phyloP scores from a whole-genome alignment of 1,140 invertebrate genomes.

The Drosophila kohkoa region DNA sequence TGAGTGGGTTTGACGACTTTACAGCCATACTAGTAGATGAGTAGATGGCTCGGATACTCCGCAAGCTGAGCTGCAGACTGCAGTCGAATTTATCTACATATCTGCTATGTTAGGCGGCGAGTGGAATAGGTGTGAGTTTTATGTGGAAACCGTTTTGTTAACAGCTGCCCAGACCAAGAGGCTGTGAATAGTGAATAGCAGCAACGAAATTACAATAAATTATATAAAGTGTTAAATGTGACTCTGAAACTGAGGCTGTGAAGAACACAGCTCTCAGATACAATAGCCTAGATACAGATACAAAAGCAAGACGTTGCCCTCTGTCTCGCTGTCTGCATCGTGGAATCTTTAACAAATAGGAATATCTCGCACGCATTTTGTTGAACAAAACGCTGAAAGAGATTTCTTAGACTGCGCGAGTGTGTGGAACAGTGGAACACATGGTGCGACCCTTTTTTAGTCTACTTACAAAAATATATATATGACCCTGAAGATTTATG shows the following conservation, averaged over 20 bases:
- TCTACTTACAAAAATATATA: constrained; percentile 53
- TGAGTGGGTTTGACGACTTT: constrained; percentile 75
- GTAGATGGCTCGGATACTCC: constrained; percentile 21
- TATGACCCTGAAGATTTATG: constrained; percentile 70
- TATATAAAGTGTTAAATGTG: constrained; percentile 81
- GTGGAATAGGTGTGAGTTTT: constrained; percentile 74
- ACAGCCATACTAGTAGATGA: constrained; percentile 20
- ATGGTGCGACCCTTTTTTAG: constrained; percentile 40
- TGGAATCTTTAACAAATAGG: constrained; percentile 16
- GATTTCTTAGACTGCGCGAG: constrained; percentile 26
- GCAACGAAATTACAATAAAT: constrained; percentile 75
- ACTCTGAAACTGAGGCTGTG: constrained; percentile 29
- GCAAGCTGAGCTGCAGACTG: constrained; percentile 5
- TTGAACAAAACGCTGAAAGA: constrained; percentile 62
- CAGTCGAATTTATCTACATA: constrained; percentile 28
- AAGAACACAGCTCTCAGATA: constrained; percentile 25
- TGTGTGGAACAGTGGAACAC: constrained; percentile 9
- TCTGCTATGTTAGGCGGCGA: neutral
- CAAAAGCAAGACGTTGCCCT: constrained; percentile 24
- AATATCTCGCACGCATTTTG: constrained; percentile 36
- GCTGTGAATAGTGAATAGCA: constrained; percentile 54
- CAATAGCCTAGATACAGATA: constrained; percentile 24
- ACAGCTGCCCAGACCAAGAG: constrained; percentile 50
- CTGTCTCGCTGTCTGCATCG: neutral
- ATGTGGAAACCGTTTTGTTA: constrained; percentile 80